phyloP scores from a whole-genome alignment of 2,113 vertebrate genomes.

The Tetrax tetrax region DNA sequence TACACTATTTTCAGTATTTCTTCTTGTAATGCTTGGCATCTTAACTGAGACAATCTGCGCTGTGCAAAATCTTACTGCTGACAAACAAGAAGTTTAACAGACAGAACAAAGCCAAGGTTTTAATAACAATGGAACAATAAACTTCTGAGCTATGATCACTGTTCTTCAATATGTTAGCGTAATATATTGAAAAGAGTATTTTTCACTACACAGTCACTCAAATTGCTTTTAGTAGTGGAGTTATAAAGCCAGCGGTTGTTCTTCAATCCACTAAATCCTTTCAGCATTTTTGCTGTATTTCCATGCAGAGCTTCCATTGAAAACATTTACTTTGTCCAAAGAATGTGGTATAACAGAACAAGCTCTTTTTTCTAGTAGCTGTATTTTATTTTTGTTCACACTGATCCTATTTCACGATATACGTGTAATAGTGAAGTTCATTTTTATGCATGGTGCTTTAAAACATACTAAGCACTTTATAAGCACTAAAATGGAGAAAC shows the following conservation, averaged over 20 bases:
- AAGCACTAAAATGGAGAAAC: background rate
- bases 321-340: background rate
- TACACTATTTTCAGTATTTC: background rate
- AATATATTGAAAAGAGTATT: background rate
- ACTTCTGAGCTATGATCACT: background rate
- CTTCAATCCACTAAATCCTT: background rate
- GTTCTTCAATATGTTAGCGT: background rate
- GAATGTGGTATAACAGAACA: background rate
- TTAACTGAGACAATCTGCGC: background rate
- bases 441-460: background rate
- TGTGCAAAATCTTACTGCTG: background rate
- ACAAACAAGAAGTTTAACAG: background rate
- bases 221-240: background rate
- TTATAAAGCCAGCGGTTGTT: background rate
- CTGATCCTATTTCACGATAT: background rate
- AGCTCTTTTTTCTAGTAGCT: background rate
- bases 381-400: background rate
- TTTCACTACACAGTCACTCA: background rate
- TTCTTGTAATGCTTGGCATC: background rate
- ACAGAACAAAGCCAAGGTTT: background rate
- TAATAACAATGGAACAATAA: background rate
- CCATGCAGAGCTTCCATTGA: background rate
- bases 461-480: background rate
- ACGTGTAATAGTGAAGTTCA: background rate
- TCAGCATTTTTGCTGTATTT: background rate